Percentiles rank a stretch among this genome's conserved stretches.
Conservation (phyloP, 2,113 vertebrate species). For the Eudorcas thomsonii region DNA sequence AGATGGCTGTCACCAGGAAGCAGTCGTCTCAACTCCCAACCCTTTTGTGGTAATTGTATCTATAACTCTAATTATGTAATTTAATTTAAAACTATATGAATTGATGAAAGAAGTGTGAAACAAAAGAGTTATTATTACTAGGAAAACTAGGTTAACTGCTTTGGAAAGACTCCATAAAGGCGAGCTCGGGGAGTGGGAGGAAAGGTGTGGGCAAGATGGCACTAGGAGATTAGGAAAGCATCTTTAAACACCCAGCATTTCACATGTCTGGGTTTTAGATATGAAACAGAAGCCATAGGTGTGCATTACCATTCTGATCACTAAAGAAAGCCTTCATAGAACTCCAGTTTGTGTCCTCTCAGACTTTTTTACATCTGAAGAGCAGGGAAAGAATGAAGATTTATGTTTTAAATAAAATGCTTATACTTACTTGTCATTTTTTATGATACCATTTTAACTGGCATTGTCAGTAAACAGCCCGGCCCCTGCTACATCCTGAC, state of each 20-base stretch:
- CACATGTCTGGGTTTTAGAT: not conserved
- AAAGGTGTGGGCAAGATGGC: not conserved
- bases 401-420: not conserved
- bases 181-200: not conserved
- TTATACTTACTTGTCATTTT: not conserved
- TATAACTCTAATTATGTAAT: not conserved
- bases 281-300: not conserved
- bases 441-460: not conserved
- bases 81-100: slow-evolving; percentile 41
- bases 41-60: not conserved
- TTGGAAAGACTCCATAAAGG: not conserved
- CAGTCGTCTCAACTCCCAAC: not conserved
- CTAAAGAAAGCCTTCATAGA: not conserved
- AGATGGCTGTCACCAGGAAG: not conserved
- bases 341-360: not conserved
- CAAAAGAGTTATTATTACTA: not conserved
- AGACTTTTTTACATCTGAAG: not conserved
- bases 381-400: not conserved
- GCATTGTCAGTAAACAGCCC: not conserved
- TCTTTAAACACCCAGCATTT: not conserved
- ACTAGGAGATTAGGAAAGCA: not conserved
- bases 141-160: slow-evolving; percentile 40
- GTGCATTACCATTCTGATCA: not conserved
- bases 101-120: not conserved
- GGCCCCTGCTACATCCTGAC: not conserved